These are phyloP conservation scores for Aplysina aerophoba DNA, from an alignment of 37 sponge, comb jelly and placozoan species.

Conservation along the genomic window DNA sequence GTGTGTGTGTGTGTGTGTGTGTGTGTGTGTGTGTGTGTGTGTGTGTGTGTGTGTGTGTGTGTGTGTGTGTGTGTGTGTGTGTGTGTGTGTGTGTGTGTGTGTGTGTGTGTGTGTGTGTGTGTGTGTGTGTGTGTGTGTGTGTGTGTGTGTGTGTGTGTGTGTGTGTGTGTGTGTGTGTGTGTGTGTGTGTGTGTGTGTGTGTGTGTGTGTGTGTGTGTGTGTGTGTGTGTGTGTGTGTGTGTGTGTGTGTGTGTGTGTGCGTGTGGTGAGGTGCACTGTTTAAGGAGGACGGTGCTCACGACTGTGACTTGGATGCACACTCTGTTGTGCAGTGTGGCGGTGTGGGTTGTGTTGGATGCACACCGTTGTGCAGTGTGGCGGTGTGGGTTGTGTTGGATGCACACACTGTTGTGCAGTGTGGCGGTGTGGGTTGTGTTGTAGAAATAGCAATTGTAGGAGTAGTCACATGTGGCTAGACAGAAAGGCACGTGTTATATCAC, in stretches of 20 bases:
- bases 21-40: constrained; percentile 6
- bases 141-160: constrained; percentile 29
- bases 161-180: neutral
- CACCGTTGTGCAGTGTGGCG: no score
- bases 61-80: constrained; percentile 37
- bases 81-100: constrained; percentile 35
- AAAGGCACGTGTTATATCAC: no score
- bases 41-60: constrained; percentile 29
- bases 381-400: no score
- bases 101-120: constrained; percentile 24
- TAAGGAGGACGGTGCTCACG: no score
- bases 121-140: constrained; percentile 23
- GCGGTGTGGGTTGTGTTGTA: no score
- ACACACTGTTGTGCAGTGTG: no score
- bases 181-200: constrained; percentile 1
- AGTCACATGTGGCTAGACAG: no score
- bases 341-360: no score
- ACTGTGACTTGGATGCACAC: no score
- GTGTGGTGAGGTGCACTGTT: neutral
- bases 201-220: constrained; percentile 22
- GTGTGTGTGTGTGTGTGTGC: neutral
- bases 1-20: neutral
- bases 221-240: constrained; percentile 28
- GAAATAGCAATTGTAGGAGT: no score
- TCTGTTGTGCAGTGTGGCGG: no score